Percentiles rank a stretch among this genome's conserved stretches.
Conservation (phyloP, 1,140 invertebrate species). For the Nephotettix cincticeps region DNA sequence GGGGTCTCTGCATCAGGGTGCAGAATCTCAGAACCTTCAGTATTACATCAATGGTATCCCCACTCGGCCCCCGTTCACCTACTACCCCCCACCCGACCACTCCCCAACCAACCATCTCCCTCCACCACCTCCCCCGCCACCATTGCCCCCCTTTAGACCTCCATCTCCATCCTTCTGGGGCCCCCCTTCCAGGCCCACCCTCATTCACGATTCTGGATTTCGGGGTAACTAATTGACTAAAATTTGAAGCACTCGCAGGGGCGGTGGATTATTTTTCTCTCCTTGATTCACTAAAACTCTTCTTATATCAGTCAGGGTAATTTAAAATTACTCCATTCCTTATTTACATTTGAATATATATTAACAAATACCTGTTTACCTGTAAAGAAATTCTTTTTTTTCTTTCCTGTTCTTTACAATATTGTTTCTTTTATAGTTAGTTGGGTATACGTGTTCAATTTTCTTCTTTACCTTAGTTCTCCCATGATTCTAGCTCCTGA, state of each 20-base stretch:
- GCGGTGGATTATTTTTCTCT: neutral
- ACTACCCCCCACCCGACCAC: slow-evolving; percentile 4
- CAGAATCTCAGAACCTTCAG: slow-evolving; percentile 28
- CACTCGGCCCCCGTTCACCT: slow-evolving; percentile 4
- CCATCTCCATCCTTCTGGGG: slow-evolving; percentile 9
- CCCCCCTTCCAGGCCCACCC: neutral
- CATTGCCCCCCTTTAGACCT: slow-evolving; percentile 8
- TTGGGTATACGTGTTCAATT: too few relatives aligned
- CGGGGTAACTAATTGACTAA: slow-evolving; percentile 31
- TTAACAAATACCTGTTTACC: neutral
- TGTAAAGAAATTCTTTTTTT: neutral
- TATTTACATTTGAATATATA: neutral
- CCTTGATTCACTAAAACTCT: slow-evolving; percentile 19
- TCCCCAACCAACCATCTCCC: too few relatives aligned
- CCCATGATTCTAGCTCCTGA: too few relatives aligned
- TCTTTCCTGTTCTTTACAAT: too few relatives aligned
- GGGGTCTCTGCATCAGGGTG: neutral
- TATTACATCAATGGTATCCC: slow-evolving; percentile 18
- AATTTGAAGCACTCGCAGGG: neutral
- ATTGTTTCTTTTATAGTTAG: too few relatives aligned
- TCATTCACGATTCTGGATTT: slow-evolving; percentile 23
- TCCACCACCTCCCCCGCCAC: neutral
- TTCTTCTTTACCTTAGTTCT: too few relatives aligned
- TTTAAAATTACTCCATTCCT: neutral
- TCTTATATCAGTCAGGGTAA: neutral